Conservation (phyloP, 2,797 vertebrate genomes). For the Anguilla obscura region DNA sequence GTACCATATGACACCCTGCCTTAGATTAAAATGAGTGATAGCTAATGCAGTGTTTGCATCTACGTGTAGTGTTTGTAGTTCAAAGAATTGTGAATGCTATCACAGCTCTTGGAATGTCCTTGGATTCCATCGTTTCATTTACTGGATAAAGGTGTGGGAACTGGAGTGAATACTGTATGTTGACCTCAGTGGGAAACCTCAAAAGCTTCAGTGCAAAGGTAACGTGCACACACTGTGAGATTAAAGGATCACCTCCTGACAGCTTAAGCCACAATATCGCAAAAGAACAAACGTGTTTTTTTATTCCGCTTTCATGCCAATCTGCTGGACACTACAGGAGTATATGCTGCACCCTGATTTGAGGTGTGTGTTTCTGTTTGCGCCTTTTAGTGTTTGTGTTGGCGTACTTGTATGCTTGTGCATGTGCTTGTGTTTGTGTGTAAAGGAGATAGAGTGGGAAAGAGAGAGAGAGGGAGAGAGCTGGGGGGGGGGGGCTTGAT, state of each 20-base stretch:
- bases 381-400: neutral
- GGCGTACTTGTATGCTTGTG: neutral
- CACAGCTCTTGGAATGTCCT: neutral
- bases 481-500: neutral
- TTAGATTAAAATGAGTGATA: neutral
- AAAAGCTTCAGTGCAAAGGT: neutral
- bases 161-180: neutral
- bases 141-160: neutral
- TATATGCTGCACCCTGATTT: neutral
- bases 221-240: neutral
- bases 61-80: neutral
- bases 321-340: neutral
- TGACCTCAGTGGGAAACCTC: neutral
- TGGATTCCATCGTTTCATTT: neutral
- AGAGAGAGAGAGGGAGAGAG: neutral
- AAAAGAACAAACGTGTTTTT: neutral
- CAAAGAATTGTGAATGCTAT: constrained; percentile 10
- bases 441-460: neutral
- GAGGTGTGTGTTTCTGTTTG: neutral
- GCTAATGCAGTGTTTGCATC: neutral
- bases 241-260: neutral
- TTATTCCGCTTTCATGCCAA: neutral
- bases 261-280: neutral
- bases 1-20: neutral
- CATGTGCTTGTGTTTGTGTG: neutral